Evolutionary conservation across 2,113 vertebrate species (phyloP).

Genomic region (Platysternon megacephalum): DNA sequence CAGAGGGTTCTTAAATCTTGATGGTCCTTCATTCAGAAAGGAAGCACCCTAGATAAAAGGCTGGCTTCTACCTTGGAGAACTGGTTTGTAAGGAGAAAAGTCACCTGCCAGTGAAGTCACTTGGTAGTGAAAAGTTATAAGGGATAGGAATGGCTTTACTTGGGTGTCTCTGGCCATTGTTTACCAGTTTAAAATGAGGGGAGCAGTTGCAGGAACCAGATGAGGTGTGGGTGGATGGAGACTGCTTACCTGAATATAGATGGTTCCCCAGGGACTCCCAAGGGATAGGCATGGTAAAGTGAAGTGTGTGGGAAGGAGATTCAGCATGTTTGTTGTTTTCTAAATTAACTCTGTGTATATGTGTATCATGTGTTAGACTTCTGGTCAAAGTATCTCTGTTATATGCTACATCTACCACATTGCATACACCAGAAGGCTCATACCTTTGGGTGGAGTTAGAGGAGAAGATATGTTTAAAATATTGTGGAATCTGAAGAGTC

Average conservation of each 20-base stretch:
- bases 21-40: neutral
- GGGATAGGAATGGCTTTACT: neutral
- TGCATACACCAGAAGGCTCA: no score
- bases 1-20: neutral
- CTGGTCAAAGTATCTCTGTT: no score
- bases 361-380: no score
- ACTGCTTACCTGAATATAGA: neutral
- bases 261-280: neutral
- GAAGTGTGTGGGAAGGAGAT: no score
- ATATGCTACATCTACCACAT: no score
- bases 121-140: neutral
- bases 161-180: neutral
- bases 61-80: neutral
- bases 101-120: neutral
- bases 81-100: neutral
- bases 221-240: neutral
- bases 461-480: no score
- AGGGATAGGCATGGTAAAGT: no score
- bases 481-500: no score
- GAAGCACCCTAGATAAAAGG: neutral
- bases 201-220: neutral
- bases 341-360: no score
- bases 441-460: no score
- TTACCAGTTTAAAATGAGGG: neutral
- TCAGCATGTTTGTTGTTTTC: no score